A percentile compares a stretch with the other conserved stretches of the same genome.
Conservation (phyloP, 1,140 invertebrate genomes). For the Planococcus citri region DNA sequence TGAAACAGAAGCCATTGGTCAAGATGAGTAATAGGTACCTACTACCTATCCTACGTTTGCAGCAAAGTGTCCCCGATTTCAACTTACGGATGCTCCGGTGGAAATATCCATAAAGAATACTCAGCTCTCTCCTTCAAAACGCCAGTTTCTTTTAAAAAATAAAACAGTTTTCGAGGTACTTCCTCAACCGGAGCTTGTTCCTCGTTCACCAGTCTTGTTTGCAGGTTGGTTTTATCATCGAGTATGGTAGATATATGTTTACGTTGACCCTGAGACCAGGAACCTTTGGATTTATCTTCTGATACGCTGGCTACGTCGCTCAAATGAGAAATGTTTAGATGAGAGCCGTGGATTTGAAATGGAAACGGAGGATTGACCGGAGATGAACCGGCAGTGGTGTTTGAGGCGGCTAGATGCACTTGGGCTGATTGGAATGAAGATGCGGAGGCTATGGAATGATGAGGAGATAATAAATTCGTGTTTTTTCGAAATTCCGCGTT, state of each 20-base stretch:
- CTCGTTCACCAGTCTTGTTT: constrained; percentile 19
- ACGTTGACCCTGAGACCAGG: background rate
- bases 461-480: constrained; percentile 19
- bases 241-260: constrained; percentile 4
- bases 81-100: constrained; percentile 64
- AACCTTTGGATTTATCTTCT: background rate
- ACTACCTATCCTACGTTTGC: no score
- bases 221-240: background rate
- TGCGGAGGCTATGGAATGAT: constrained; percentile 9
- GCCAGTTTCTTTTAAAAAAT: constrained; percentile 56
- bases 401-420: background rate
- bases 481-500: constrained; percentile 15
- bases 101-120: constrained; percentile 77
- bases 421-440: background rate
- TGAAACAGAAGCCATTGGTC: constrained; percentile 40
- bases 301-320: background rate
- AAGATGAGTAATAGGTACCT: no score
- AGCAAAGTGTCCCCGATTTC: no score
- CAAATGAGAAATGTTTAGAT: background rate
- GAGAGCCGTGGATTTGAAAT: background rate
- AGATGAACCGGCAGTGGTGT: no score
- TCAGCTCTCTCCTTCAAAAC: constrained; percentile 76
- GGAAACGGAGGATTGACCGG: background rate
- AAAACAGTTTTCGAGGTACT: constrained; percentile 39
- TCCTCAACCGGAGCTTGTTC: constrained; percentile 23